Evolutionary conservation across 1,140 invertebrate species (phyloP), one percentile per base, ranked within the genome.

Genomic region (Intoshia linei): DNA sequence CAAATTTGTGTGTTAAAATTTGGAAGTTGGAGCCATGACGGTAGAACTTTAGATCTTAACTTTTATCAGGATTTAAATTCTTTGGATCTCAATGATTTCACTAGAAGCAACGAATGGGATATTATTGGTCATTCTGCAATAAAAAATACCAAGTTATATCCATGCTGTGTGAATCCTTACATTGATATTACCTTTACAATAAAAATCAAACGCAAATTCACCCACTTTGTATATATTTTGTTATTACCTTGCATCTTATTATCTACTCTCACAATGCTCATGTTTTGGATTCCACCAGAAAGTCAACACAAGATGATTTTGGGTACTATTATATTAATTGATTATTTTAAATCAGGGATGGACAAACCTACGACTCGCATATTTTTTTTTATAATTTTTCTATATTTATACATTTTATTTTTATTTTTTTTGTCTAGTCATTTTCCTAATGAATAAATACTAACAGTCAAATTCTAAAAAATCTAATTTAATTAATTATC

Each of bases 141-240:
- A 31, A 57, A 59, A 30, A 50, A 59, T 32, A 44, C 48, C 32
- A 22, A 24, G 4, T 47, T 55, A 37, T 63, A 68, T 45, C 17
- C 49, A 23, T 65, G 66, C 47, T 65, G 65, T 45, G 14, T 43
- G 27, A 62, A 68, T 36, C 56, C 63, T 0, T 69, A 67, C 46
- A 51, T 63, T 10, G 56, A 56, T 40, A 42, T 68, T 11, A 55
- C 57, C 1, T 65, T 63, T 37, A 57, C 44, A 11, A 18, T 45
- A 1, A 15, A 20, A 5, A 36, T 47, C 13, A 24, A 39, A 23
- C 33, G 45, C 25, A 40, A 38, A 6, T 34, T 37, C n/a, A 34
- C 38, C 3, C 46, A 45, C 39, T 47, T 47, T 35, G 42, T 31
- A 20, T 48, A 45, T 27, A 37, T 47, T n/a, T 38, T 48, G 25